A percentile compares a stretch with the other conserved stretches of the same genome.
Evolutionary conservation across 2,113 vertebrate genomes (phyloP).

Genomic region (Oenanthe oenanthe): DNA sequence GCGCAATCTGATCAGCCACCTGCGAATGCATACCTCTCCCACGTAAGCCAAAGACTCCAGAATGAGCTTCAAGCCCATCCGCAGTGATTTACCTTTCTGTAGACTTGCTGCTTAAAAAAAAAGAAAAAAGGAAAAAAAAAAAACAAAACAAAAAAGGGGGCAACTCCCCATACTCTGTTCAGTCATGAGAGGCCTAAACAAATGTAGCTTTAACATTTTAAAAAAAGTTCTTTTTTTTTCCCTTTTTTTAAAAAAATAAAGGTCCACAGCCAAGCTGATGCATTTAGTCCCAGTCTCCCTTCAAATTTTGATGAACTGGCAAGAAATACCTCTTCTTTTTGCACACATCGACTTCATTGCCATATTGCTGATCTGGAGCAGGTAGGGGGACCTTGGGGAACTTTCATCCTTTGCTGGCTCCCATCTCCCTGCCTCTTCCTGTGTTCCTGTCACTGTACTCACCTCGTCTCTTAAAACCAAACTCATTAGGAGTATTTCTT

Average conservation of each 20-base stretch:
- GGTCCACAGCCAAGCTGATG: constrained; percentile 63
- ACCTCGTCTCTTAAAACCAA: not conserved
- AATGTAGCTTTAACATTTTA: constrained; percentile 70
- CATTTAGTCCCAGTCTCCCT: not conserved
- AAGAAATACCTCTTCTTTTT: constrained; percentile 29
- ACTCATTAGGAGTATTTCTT: constrained; percentile 24
- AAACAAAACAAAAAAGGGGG: constrained; percentile 19
- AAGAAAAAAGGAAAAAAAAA: not conserved
- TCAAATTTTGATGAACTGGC: not conserved
- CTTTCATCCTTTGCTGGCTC: not conserved
- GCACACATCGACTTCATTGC: not conserved
- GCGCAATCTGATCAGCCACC: constrained; percentile 99
- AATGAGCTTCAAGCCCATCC: constrained; percentile 73
- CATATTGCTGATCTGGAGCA: not conserved
- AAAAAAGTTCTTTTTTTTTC: not conserved
- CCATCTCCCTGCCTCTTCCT: not conserved
- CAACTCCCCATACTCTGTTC: constrained; percentile 63
- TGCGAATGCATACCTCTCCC: constrained; percentile 99
- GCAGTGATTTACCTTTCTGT: constrained; percentile 75
- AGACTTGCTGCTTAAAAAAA: constrained; percentile 72
- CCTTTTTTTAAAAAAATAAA: constrained; percentile 61
- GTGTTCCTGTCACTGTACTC: not conserved
- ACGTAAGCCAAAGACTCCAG: constrained; percentile 94
- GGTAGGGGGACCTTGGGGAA: not conserved
- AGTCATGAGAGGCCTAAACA: constrained; percentile 72